A percentile compares a stretch with the other conserved stretches of the same genome.
phyloP scores from a whole-genome alignment of 2,888 invertebrate species.

The Pterostichus niger region DNA sequence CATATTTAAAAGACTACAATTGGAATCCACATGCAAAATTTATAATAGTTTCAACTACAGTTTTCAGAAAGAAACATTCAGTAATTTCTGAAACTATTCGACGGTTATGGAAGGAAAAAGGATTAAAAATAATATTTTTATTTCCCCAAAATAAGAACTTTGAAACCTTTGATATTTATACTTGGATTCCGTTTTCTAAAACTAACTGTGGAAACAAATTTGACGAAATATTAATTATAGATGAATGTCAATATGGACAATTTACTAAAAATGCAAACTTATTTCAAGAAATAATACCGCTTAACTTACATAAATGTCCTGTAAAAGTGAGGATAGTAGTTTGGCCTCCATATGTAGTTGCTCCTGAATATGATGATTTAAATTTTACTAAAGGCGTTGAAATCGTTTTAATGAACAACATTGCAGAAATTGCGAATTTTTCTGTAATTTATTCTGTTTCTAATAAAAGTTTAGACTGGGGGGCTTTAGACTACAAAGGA shows the following conservation, averaged over 20 bases:
- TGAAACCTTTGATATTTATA: constrained; percentile 24
- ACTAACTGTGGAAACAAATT: constrained; percentile 50
- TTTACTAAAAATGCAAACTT: constrained; percentile 66
- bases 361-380: constrained; percentile 67
- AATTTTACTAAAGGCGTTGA: constrained; percentile 68
- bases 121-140: constrained; percentile 38
- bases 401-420: constrained; percentile 68
- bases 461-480: constrained; percentile 68
- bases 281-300: constrained; percentile 72
- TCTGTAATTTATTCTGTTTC: constrained; percentile 67
- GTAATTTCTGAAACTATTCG: constrained; percentile 21
- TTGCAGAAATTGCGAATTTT: constrained; percentile 67
- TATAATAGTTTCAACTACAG: constrained; percentile 29
- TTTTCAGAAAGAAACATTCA: constrained; percentile 5
- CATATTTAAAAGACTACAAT: constrained; percentile 15
- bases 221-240: constrained; percentile 24
- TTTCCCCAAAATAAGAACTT: constrained; percentile 16
- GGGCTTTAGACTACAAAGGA: constrained; percentile 67
- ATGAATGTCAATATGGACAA: constrained; percentile 68
- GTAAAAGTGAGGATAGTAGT: constrained; percentile 72
- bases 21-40: constrained; percentile 64
- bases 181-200: constrained; percentile 58
- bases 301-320: constrained; percentile 72
- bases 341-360: constrained; percentile 73
- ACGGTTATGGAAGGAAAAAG: constrained; percentile 52